Conservation (phyloP, 2,888 invertebrate species). For the Synanthedon myopaeformis region DNA sequence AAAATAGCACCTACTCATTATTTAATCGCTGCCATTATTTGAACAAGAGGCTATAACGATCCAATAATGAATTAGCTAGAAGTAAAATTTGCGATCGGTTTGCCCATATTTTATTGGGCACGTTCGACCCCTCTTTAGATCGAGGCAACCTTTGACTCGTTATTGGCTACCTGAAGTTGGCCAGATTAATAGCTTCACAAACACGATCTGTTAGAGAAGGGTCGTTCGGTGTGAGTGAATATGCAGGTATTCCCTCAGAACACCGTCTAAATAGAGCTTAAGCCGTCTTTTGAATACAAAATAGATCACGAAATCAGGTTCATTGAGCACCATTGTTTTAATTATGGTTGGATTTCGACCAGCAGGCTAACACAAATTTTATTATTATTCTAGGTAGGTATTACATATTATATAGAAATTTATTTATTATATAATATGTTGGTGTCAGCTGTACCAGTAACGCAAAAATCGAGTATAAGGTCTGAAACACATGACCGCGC, state of each 20-base stretch:
- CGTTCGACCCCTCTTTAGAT: background rate
- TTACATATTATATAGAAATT: no score
- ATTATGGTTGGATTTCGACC: no score
- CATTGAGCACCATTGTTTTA: background rate
- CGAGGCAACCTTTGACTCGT: slow-evolving; percentile 9
- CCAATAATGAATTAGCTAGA: background rate
- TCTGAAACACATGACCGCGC: no score
- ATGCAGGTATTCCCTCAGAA: background rate
- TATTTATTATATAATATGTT: no score
- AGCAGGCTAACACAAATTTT: no score
- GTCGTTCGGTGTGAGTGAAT: background rate
- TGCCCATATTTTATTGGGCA: background rate
- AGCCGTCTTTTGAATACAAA: background rate
- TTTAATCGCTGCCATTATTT: background rate
- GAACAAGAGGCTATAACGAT: background rate
- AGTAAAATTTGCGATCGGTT: background rate
- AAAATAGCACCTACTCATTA: no score
- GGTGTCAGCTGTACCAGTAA: no score
- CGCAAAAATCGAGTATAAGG: no score
- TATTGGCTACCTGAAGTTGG: slow-evolving; percentile 7
- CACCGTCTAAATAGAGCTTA: background rate
- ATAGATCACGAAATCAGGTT: background rate
- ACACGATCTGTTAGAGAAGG: background rate
- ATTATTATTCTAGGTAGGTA: no score
- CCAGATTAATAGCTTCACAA: background rate